These are phyloP conservation scores for Odontophorus gujanensis DNA, from an alignment of 2,113 vertebrate species.

Conservation along the genomic window DNA sequence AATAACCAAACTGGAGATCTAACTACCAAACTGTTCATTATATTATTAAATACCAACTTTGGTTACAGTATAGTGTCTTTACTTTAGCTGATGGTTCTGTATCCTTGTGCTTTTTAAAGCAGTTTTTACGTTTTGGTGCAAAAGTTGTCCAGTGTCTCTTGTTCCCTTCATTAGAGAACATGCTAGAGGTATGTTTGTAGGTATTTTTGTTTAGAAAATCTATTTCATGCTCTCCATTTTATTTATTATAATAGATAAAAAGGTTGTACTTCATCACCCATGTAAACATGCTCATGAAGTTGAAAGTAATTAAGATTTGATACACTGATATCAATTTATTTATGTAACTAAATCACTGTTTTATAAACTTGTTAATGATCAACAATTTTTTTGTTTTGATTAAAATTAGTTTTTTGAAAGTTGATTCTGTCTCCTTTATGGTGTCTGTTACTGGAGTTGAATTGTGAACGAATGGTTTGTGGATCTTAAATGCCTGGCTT, in stretches of 20 bases:
- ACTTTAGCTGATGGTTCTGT: conserved; percentile 98
- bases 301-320: conserved; percentile 99
- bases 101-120: conserved; percentile 93
- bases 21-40: conserved; percentile 95
- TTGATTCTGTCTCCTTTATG: conserved; percentile 83
- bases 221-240: conserved; percentile 90
- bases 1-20: conserved; percentile 99
- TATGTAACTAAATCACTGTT: conserved; percentile 99
- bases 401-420: conserved; percentile 98
- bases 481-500: not conserved
- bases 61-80: conserved; percentile 98
- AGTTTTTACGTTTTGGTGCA: conserved; percentile 90
- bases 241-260: conserved; percentile 97
- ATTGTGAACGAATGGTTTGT: not conserved
- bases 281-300: conserved; percentile 99
- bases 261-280: conserved; percentile 96
- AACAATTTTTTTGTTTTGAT: conserved; percentile 97
- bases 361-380: conserved; percentile 99
- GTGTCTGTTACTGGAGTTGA: conserved; percentile 46
- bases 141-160: conserved; percentile 95
- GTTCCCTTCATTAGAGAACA: conserved; percentile 91
- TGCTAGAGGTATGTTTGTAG: conserved; percentile 96
- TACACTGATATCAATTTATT: conserved; percentile 99
- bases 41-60: conserved; percentile 94
- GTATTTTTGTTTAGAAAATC: conserved; percentile 93